Evolutionary conservation across 2,888 invertebrate genomes (phyloP), one percentile per base, ranked within the genome.

Genomic region (Tridacna gigas): DNA sequence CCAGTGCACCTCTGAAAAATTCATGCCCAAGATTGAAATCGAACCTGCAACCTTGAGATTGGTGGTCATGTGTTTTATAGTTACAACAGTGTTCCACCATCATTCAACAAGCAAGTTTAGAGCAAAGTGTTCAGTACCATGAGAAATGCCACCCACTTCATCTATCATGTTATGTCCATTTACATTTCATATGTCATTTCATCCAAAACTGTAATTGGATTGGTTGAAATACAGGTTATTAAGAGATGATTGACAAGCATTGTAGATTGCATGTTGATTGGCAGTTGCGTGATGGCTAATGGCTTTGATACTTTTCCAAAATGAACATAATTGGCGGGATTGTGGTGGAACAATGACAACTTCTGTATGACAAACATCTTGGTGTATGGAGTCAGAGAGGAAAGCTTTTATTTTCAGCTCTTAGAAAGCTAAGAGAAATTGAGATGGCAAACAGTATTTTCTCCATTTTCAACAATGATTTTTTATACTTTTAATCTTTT

Each of bases 191-290:
- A 60, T 74, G 71, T 63, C 75, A 63, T n/a, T 15, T 45, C n/a
- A 61, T 75, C 3, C 2, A 47, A 15, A 47, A 15, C 61, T 61
- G 47, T 75, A 47, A 56, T 77, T 78, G 60, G 60, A 74, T 79
- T 79, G 26, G 73, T 71, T 73, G 47, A 51, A 66, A 48, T 63
- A 73, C 22, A 47, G 79, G 66, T 74, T 67, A 69, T 77, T 77
- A 69, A 61, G 37, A 67, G 60, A 47, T 76, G 84, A 84, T 80
- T 81, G 84, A 81, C 84, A 84, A 76, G 20, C 74, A 78, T 81
- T 81, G 67, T 84, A 73, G 75, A 81, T 81, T 81, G 81, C 81
- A 84, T 84, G 80, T 71, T 84, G 84, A 81, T 80, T 56, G 81
- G 75, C 78, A 77, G 74, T 76, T 74, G 74, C 82, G 82, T 81